Percentiles rank a stretch among this genome's conserved stretches.
phyloP scores from a whole-genome alignment of 1,140 invertebrate genomes.

The Eumaeus atala region DNA sequence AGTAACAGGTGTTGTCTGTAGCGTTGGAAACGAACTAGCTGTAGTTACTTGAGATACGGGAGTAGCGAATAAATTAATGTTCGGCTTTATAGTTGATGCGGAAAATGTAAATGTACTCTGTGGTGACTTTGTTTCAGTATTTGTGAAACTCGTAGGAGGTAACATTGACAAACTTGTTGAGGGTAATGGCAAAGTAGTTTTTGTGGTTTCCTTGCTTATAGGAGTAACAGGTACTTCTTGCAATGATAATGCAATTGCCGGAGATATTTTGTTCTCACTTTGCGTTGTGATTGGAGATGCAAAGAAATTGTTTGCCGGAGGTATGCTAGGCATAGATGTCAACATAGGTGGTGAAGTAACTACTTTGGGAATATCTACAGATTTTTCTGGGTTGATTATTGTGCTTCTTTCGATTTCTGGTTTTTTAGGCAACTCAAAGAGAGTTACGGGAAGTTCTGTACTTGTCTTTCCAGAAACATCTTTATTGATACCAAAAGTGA shows the following conservation, averaged over 20 bases:
- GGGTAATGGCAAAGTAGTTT: background rate
- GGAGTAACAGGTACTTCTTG: background rate
- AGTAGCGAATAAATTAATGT: constrained; percentile 10
- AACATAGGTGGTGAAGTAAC: background rate
- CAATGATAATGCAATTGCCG: background rate
- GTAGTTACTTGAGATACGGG: constrained; percentile 15
- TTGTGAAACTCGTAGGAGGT: constrained; percentile 4
- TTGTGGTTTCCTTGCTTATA: background rate
- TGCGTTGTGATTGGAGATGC: constrained; percentile 15
- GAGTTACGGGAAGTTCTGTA: background rate
- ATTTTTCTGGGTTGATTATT: background rate
- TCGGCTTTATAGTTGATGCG: constrained; percentile 10
- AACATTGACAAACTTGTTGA: background rate
- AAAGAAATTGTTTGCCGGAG: constrained; percentile 13
- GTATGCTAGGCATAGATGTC: background rate
- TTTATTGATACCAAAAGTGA: constrained; percentile 39
- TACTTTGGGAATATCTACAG: background rate
- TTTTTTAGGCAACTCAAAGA: background rate
- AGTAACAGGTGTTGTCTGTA: constrained; percentile 13
- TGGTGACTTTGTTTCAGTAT: constrained; percentile 14
- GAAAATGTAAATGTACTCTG: constrained; percentile 27
- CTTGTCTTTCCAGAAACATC: background rate
- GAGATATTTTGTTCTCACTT: constrained; percentile 3
- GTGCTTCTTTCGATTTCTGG: background rate
- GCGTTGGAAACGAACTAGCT: constrained; percentile 18